Base-by-base conservation (phyloP, 1,140 invertebrate genomes). In the Papilio dardanus region DNA sequence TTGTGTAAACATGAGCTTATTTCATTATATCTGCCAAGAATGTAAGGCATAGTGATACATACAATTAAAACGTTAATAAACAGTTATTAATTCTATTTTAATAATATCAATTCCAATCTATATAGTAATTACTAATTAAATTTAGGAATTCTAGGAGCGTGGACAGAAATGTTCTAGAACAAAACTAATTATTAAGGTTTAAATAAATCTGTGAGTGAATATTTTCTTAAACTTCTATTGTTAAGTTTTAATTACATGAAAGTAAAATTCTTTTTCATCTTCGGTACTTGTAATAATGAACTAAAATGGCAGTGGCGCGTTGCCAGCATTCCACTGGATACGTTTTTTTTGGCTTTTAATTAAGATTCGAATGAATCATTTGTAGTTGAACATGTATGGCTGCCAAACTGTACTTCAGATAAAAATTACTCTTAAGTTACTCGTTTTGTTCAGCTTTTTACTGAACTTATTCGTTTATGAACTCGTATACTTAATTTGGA, bases 311-410 rank as follows among this genome's bases (percentile, higher is more conserved):
- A 73, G 71, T 73, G 71, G 71, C 42, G 54, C 46, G 30, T 24
- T 73, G 71, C 46, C 71, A 73, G 71, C 71, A 58, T 73, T 73
- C 71, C 71, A 35, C 16, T 35, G 31, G 71, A 58, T 73, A 33
- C 46, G 69, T 40, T 50, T 71, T 71, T 69, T 73, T 73, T 73
- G 42, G 46, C 71, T 73, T 73, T 73, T 73, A 73, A 73, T 73
- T 73, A 73, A 73, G 71, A 73, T 73, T 73, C 71, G 71, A 73
- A 73, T 58, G 71, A 73, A 73, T 73, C 31, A 73, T 73, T 73
- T 54, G 71, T 73, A 73, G 71, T 10, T 35, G 71, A 62, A 73
- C 71, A 58, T 58, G 71, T 73, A 73, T 73, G 71, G 71, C 58
- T 73, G 71, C 71, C 71, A 73, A 73, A 73, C 14, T 30, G 14